These are phyloP conservation scores for Eira barbara DNA, from an alignment of 2,113 vertebrate genomes.

Conservation along the genomic window DNA sequence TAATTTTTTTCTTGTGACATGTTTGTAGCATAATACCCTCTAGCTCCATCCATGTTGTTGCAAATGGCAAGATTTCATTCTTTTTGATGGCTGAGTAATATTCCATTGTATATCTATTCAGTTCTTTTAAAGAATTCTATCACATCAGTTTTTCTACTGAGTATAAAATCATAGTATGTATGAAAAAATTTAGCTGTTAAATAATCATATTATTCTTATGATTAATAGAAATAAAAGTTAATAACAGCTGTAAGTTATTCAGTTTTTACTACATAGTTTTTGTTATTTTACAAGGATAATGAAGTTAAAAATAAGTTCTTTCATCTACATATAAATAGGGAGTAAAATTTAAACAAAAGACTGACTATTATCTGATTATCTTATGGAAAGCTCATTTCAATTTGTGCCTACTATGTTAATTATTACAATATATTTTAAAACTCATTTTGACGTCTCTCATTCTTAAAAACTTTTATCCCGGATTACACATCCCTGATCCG, in stretches of 20 bases:
- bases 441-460: neutral
- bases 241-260: neutral
- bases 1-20: neutral
- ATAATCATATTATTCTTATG: neutral
- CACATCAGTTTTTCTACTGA: neutral
- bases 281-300: neutral
- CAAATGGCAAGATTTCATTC: neutral
- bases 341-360: neutral
- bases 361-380: neutral
- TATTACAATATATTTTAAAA: neutral
- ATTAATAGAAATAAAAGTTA: neutral
- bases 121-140: neutral
- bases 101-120: neutral
- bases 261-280: neutral
- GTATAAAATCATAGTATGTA: neutral
- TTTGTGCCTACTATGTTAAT: neutral
- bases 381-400: neutral
- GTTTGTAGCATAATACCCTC: neutral
- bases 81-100: neutral
- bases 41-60: neutral
- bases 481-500: neutral
- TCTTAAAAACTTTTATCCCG: neutral
- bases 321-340: neutral
- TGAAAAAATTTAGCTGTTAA: neutral
- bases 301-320: neutral